These are phyloP conservation scores for Bergia puertoricense DNA, from an alignment of 92 coral and sea anemone genomes.

Conservation along the genomic window DNA sequence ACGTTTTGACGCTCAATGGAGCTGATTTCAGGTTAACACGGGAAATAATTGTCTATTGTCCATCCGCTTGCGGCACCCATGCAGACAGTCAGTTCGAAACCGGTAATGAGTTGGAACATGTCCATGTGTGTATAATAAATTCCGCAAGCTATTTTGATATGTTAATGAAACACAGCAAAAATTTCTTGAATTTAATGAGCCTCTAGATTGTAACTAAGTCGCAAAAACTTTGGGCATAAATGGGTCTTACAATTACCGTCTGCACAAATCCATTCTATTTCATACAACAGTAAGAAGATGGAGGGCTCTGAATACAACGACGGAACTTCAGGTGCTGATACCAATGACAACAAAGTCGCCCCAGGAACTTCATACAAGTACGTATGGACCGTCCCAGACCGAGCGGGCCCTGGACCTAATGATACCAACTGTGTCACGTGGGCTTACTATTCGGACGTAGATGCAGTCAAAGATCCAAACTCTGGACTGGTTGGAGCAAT, in stretches of 20 bases:
- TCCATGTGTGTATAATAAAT: too few relatives aligned
- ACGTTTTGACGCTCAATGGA: too few relatives aligned
- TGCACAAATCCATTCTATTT: not conserved
- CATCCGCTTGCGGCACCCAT: too few relatives aligned
- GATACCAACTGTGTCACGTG: constrained; percentile 77
- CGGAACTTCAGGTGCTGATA: constrained; percentile 42
- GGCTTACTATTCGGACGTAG: constrained; percentile 84
- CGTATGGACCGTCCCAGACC: constrained; percentile 78
- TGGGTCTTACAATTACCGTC: not conserved
- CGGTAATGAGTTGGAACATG: too few relatives aligned
- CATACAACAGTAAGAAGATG: constrained; percentile 53
- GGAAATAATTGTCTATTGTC: too few relatives aligned
- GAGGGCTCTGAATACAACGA: constrained; percentile 85
- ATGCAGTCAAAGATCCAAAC: constrained; percentile 78
- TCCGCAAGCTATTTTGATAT: too few relatives aligned
- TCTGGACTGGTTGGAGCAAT: constrained; percentile 87
- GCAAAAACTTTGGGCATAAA: too few relatives aligned
- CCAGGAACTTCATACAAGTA: constrained; percentile 62
- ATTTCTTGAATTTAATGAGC: too few relatives aligned
- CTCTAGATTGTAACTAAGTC: too few relatives aligned
- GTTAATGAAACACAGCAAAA: too few relatives aligned
- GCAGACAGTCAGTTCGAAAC: too few relatives aligned
- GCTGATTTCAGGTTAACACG: too few relatives aligned
- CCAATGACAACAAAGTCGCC: constrained; percentile 59
- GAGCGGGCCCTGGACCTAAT: constrained; percentile 73